Base-by-base conservation (phyloP, 2,888 invertebrate species). In the Autographa gamma region DNA sequence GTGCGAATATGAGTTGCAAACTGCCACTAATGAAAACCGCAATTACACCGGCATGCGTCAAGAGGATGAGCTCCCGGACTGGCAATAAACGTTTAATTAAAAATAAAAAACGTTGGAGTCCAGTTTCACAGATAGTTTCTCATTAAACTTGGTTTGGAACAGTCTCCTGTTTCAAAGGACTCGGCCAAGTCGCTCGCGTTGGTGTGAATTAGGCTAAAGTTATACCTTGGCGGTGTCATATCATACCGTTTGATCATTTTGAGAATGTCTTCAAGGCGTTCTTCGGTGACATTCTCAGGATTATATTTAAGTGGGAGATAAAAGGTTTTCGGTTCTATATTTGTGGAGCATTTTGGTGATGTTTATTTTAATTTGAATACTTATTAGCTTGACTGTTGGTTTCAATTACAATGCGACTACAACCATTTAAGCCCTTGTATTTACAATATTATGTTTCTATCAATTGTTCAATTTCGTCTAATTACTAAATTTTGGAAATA, bases 191-290 rank as follows among this genome's bases (percentile, higher is more conserved):
- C 72, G 76, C 79, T 81, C 84, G 77, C 74, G 75, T 66, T 80
- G 78, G 83, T 84, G 86, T 86, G 84, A 89, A 89, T 87, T 84
- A 85, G 85, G 78, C 78, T 74, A 76, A 79, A 82, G 72, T 80
- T 84, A 78, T 74, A 71, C 69, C 74, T 77, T 78, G 74, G 62
- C 63, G 82, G 89, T 89, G 88, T 90, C 88, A 88, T 89, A 86
- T 88, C 88, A 84, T 80, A 73, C 76, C 82, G 81, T 92, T 91
- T 92, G 91, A 91, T 92, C 91, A 87, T 85, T 74, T 83, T 13
- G 76, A 84, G 82, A 83, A 84, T 78, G 78, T 80, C 79, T 79
- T 75, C 73, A 77, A 82, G 79, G 76, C 81, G 76, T 81, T 78
- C 69, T 70, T 73, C 68, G 84, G 75, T 81, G 81, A 85, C 81